Conservation (phyloP, 2,113 vertebrate genomes). For the Barbus barbus region DNA sequence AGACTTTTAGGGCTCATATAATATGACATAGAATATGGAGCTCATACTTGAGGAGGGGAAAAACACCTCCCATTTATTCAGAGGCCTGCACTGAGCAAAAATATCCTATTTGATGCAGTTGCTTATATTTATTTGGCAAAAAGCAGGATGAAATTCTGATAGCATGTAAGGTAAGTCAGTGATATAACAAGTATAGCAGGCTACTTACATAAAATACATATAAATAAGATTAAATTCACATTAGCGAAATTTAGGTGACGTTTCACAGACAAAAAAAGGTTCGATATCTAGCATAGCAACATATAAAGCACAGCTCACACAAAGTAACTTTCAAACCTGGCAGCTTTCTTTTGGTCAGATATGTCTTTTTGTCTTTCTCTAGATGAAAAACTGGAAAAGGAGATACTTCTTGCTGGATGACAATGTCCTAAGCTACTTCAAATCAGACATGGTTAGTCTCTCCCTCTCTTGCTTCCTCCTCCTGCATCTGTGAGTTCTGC, state of each 20-base stretch:
- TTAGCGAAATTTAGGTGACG: too few species aligned
- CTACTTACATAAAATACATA: neutral
- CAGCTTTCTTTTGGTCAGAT: too few species aligned
- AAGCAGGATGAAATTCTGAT: neutral
- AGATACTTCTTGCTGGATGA: slow-evolving; percentile 93
- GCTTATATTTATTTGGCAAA: neutral
- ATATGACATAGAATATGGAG: neutral
- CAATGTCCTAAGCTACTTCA: slow-evolving; percentile 92
- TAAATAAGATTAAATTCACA: too few species aligned
- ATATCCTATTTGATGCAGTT: neutral
- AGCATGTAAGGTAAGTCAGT: neutral
- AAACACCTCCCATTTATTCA: neutral
- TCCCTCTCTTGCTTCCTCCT: neutral
- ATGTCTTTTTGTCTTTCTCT: slow-evolving; percentile 32
- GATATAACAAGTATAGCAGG: neutral
- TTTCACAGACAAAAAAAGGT: too few species aligned
- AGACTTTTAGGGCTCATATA: neutral
- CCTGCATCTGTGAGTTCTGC: neutral
- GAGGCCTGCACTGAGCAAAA: neutral
- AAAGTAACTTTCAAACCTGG: too few species aligned
- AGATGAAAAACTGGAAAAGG: slow-evolving; percentile 99
- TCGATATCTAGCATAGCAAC: too few species aligned
- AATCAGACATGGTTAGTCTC: slow-evolving; percentile 87
- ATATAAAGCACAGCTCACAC: too few species aligned
- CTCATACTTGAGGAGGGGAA: too few species aligned